These are phyloP conservation scores for Zaprionus camerounensis DNA, from an alignment of 1,140 invertebrate species.

Conservation along the genomic window DNA sequence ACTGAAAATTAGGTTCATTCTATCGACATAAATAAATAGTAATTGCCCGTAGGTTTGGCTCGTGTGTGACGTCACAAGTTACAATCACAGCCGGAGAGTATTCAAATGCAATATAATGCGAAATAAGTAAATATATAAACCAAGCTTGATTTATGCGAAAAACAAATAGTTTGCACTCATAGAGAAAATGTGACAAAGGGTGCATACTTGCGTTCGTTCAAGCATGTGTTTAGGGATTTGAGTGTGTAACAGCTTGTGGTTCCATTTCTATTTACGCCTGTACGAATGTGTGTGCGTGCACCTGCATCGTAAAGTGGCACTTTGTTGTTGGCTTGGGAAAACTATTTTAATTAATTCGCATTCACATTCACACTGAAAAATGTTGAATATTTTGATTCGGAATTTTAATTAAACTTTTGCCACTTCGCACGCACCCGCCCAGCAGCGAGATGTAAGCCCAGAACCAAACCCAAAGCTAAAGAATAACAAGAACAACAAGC, in stretches of 20 bases:
- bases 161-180: neutral
- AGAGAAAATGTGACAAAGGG: neutral
- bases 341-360: slow-evolving; percentile 84
- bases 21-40: slow-evolving; percentile 2
- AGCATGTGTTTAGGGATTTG: neutral
- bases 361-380: slow-evolving; percentile 56
- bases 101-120: neutral
- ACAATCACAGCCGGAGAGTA: neutral
- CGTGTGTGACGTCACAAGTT: neutral
- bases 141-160: slow-evolving; percentile 5
- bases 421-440: slow-evolving; percentile 61
- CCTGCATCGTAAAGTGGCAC: slow-evolving; percentile 23
- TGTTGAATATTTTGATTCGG: slow-evolving; percentile 81
- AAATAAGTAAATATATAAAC: neutral
- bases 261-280: neutral
- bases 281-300: neutral
- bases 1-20: slow-evolving; percentile 3
- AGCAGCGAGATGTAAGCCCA: slow-evolving; percentile 15
- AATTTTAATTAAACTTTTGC: slow-evolving; percentile 84
- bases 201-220: neutral
- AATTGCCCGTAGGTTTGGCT: neutral
- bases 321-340: slow-evolving; percentile 56
- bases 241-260: neutral
- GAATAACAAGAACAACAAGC: slow-evolving; percentile 45
- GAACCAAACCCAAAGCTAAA: slow-evolving; percentile 5